Conservation (phyloP, 2,888 invertebrate genomes). For the Andrena haemorrhoa region DNA sequence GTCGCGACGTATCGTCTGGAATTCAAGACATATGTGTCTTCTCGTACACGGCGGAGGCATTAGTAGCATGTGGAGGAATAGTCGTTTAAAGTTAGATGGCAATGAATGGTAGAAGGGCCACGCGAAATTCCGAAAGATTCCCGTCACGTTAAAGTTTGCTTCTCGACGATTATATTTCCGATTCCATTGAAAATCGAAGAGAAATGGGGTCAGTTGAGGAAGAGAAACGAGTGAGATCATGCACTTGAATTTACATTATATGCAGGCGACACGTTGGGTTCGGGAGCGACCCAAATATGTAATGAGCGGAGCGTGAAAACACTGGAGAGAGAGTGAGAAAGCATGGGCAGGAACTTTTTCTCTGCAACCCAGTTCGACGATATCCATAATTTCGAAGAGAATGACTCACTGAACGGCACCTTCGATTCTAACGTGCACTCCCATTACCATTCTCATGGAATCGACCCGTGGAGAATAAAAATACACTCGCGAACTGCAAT, state of each 20-base stretch:
- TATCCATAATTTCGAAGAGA: conserved; percentile 16
- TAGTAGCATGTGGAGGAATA: no score
- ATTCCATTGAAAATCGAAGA: background rate
- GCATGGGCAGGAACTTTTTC: background rate
- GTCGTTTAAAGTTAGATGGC: no score
- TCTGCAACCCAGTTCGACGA: conserved; percentile 15
- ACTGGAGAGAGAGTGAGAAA: background rate
- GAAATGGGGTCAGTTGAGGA: no score
- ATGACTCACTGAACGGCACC: conserved; percentile 17
- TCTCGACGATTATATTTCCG: background rate
- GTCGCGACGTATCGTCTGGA: background rate
- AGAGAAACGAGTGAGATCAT: background rate
- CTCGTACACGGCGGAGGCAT: no score
- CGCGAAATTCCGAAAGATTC: no score
- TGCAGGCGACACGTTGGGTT: background rate
- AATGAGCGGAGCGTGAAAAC: conserved; percentile 3
- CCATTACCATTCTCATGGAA: conserved; percentile 21
- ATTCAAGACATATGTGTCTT: no score
- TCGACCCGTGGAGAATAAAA: conserved; percentile 2
- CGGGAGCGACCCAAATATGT: background rate
- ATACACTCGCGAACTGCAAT: background rate
- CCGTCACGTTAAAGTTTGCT: no score
- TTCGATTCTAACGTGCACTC: conserved; percentile 23
- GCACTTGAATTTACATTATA: background rate
- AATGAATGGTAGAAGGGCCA: no score